phyloP scores from a whole-genome alignment of 2,113 vertebrate genomes.

The Mugil cephalus region DNA sequence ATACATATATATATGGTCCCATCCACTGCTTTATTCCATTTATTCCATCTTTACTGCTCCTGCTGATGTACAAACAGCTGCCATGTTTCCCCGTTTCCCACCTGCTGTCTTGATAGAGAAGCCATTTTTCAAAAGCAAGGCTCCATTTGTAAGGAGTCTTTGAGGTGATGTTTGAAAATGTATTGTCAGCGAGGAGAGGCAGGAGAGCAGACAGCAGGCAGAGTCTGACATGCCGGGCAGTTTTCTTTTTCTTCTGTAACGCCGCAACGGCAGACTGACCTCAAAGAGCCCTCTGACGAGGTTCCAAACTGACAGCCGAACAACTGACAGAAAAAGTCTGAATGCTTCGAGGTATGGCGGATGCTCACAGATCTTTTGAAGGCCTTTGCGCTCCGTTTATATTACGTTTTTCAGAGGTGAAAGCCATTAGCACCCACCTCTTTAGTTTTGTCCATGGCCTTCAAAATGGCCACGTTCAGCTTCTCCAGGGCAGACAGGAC shows the following conservation, averaged over 20 bases:
- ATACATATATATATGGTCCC: no score
- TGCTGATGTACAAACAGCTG: neutral
- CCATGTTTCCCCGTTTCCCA: neutral
- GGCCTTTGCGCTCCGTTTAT: neutral
- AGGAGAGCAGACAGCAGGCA: slow-evolving; percentile 8
- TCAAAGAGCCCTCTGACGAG: neutral
- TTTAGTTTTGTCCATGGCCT: slow-evolving; percentile 98
- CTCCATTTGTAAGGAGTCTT: neutral
- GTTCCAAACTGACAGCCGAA: slow-evolving; percentile 36
- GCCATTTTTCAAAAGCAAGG: neutral
- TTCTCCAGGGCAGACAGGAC: slow-evolving; percentile 94
- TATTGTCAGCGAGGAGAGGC: slow-evolving; percentile 14
- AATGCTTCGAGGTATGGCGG: neutral
- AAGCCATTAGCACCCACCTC: slow-evolving; percentile 80
- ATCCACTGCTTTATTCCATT: no score
- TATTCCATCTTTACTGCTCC: neutral
- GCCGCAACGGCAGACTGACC: slow-evolving; percentile 17
- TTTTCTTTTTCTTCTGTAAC: slow-evolving; percentile 24
- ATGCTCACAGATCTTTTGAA: slow-evolving; percentile 6
- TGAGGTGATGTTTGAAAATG: slow-evolving; percentile 24
- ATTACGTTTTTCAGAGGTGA: neutral
- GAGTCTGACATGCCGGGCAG: slow-evolving; percentile 26
- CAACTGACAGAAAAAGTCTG: slow-evolving; percentile 23
- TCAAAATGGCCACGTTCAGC: slow-evolving; percentile 92
- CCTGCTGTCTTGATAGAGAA: neutral